These are phyloP conservation scores for Oriolus oriolus DNA, from an alignment of 2,113 vertebrate genomes.

Conservation along the genomic window DNA sequence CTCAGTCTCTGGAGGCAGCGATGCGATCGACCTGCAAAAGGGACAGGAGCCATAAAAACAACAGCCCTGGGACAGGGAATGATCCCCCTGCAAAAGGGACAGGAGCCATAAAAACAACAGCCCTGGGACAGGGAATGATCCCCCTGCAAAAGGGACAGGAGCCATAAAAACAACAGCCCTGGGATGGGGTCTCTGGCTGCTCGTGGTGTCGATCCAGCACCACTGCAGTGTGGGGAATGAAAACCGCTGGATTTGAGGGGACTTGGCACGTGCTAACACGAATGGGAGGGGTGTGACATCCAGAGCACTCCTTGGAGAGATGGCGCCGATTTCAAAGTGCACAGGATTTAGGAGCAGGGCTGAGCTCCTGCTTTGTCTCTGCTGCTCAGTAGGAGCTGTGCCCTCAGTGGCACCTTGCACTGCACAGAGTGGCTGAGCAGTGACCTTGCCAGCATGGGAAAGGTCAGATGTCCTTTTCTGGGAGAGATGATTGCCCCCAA, in stretches of 20 bases:
- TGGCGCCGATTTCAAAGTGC: neutral
- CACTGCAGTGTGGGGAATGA: neutral
- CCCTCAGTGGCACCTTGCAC: neutral
- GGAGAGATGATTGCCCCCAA: neutral
- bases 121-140: neutral
- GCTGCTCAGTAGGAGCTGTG: neutral
- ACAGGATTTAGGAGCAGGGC: neutral
- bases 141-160: too few relatives aligned
- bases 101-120: too few relatives aligned
- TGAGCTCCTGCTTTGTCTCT: neutral
- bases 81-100: neutral
- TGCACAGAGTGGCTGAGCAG: neutral
- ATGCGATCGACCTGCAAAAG: constrained; percentile 46
- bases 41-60: neutral
- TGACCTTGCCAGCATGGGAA: neutral
- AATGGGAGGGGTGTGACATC: neutral
- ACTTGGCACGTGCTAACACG: neutral
- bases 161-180: neutral
- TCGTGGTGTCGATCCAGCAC: neutral
- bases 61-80: neutral
- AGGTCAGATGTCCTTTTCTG: neutral
- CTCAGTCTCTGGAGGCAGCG: constrained; percentile 18
- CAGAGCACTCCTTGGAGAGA: neutral
- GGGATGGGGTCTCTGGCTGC: neutral
- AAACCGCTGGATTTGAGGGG: neutral